phyloP scores from a whole-genome alignment of 2,888 invertebrate genomes.

The Ptychoptera contaminata region DNA sequence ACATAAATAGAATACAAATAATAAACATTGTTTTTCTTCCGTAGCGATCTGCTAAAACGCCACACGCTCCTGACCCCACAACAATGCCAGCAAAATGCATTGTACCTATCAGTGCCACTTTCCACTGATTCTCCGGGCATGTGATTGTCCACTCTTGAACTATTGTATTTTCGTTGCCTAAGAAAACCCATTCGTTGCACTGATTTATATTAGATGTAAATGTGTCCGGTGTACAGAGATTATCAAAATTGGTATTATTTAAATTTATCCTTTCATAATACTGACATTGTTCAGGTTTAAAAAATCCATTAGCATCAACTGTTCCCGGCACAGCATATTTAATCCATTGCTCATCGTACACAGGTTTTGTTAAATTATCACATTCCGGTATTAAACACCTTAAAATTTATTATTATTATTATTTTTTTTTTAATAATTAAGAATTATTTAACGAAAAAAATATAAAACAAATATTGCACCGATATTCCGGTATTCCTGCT shows the following conservation, averaged over 20 bases:
- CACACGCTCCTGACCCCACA: constrained; percentile 40
- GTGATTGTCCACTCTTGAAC: constrained; percentile 44
- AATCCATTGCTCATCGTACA: constrained; percentile 32
- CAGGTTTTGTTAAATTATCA: constrained; percentile 27
- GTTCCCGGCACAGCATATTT: constrained; percentile 32
- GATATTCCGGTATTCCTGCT: constrained; percentile 40
- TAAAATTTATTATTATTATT: too few relatives aligned
- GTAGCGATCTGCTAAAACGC: constrained; percentile 44
- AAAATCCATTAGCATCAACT: constrained; percentile 16
- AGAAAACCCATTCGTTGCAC: constrained; percentile 38
- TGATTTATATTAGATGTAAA: constrained; percentile 26
- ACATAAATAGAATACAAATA: constrained; percentile 38
- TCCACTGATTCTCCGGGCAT: constrained; percentile 43
- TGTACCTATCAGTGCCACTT: constrained; percentile 42
- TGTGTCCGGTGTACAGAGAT: constrained; percentile 21
- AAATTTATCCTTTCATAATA: constrained; percentile 13
- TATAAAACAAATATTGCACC: constrained; percentile 17
- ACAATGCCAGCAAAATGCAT: constrained; percentile 46
- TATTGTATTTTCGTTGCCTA: constrained; percentile 34
- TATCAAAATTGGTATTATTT: background rate
- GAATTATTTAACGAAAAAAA: constrained; percentile 14
- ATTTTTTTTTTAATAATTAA: constrained; percentile 2
- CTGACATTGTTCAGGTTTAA: constrained; percentile 22
- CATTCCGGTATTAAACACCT: constrained; percentile 40
- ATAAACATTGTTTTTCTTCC: constrained; percentile 43